phyloP scores from a whole-genome alignment of 2,888 invertebrate species.

The Polylopha cassiicola region DNA sequence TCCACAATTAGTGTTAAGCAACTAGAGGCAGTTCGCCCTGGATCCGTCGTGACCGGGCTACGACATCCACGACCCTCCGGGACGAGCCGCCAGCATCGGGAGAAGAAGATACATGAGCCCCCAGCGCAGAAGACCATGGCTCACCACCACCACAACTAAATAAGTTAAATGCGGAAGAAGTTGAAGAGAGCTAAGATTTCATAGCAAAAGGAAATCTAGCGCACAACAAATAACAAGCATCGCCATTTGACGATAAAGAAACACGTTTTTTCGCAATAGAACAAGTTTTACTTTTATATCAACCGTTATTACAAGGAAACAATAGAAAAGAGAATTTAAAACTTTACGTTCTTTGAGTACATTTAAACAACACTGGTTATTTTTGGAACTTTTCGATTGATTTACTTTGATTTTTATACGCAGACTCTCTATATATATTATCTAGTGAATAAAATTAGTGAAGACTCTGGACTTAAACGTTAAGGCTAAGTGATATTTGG shows the following conservation, averaged over 20 bases:
- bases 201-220: slow-evolving; percentile 66
- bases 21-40: slow-evolving; percentile 68
- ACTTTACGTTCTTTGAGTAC: slow-evolving; percentile 71
- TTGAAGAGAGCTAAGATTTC: slow-evolving; percentile 65
- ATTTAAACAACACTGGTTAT: slow-evolving; percentile 77
- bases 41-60: slow-evolving; percentile 69
- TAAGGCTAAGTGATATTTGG: slow-evolving; percentile 75
- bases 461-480: slow-evolving; percentile 65
- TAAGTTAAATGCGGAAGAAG: slow-evolving; percentile 73
- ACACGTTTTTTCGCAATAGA: slow-evolving; percentile 79
- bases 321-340: slow-evolving; percentile 77
- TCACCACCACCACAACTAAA: slow-evolving; percentile 52
- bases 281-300: slow-evolving; percentile 79
- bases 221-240: slow-evolving; percentile 58
- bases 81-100: slow-evolving; percentile 59
- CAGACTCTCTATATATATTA: slow-evolving; percentile 71
- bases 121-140: slow-evolving; percentile 55
- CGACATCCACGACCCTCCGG: slow-evolving; percentile 68
- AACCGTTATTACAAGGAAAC: slow-evolving; percentile 76
- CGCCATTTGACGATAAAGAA: slow-evolving; percentile 78
- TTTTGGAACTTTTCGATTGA: slow-evolving; percentile 74
- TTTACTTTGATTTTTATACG: slow-evolving; percentile 72
- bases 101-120: slow-evolving; percentile 52
- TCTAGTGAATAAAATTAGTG: slow-evolving; percentile 71
- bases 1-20: slow-evolving; percentile 71